These are phyloP conservation scores for Tetrao urogallus DNA, from an alignment of 2,113 vertebrate species.

Conservation along the genomic window DNA sequence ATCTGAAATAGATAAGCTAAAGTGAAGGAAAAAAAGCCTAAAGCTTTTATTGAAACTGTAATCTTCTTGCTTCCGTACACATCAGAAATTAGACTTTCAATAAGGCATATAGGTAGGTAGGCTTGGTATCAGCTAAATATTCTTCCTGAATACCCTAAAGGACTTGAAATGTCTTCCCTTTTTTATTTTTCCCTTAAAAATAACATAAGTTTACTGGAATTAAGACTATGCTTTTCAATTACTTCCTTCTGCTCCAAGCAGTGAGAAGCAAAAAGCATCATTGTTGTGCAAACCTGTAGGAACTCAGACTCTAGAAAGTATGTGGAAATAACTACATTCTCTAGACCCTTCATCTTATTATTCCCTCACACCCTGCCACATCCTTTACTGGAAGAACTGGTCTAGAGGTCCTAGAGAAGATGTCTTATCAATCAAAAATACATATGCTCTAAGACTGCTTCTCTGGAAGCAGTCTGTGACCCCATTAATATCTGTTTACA, in stretches of 20 bases:
- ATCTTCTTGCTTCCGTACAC: background rate
- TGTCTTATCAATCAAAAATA: background rate
- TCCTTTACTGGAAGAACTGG: background rate
- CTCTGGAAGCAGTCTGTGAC: background rate
- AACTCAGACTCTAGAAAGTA: background rate
- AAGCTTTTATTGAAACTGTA: background rate
- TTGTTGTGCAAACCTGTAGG: background rate
- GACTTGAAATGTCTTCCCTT: background rate
- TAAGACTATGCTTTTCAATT: background rate
- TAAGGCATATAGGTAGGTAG: background rate
- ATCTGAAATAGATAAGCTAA: background rate
- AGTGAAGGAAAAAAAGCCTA: background rate
- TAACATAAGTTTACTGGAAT: background rate
- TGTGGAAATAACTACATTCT: background rate
- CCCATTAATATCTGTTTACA: background rate
- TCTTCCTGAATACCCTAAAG: background rate
- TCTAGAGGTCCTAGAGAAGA: background rate
- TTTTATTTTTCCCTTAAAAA: background rate
- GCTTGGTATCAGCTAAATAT: background rate
- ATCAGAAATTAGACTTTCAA: background rate
- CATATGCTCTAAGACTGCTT: background rate
- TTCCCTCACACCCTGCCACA: background rate
- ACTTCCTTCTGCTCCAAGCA: background rate
- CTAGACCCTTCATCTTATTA: background rate
- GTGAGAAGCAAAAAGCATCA: background rate